Evolutionary conservation across 1,140 invertebrate species (phyloP).

Genomic region (Sipha flava): DNA sequence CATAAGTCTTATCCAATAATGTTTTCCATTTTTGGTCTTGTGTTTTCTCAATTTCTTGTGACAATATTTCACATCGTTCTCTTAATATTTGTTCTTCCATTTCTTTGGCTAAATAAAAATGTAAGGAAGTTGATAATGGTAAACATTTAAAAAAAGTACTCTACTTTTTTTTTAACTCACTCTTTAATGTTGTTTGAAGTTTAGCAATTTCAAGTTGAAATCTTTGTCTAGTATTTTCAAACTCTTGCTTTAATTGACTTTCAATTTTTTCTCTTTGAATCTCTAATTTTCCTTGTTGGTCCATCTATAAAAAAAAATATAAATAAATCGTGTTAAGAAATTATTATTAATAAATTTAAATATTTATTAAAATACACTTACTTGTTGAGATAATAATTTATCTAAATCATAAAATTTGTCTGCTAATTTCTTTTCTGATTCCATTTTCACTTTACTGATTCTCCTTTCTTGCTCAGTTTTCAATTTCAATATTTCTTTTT

Average conservation of each 20-base stretch:
- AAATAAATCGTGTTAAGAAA: background rate
- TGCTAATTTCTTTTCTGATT: slow-evolving; percentile 22
- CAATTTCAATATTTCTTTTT: slow-evolving; percentile 18
- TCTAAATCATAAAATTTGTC: slow-evolving; percentile 18
- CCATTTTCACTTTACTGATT: slow-evolving; percentile 23
- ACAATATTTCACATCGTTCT: slow-evolving; percentile 37
- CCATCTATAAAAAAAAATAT: slow-evolving; percentile 27
- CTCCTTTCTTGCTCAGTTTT: slow-evolving; percentile 27
- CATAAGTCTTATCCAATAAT: slow-evolving; percentile 37
- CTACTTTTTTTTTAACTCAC: slow-evolving; percentile 21
- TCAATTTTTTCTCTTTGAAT: slow-evolving; percentile 37
- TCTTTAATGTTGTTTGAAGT: slow-evolving; percentile 37
- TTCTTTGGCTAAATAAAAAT: slow-evolving; percentile 35
- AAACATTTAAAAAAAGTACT: background rate
- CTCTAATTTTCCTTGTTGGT: slow-evolving; percentile 37
- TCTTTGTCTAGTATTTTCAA: slow-evolving; percentile 37
- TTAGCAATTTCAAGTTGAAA: slow-evolving; percentile 37
- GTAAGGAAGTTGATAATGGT: background rate
- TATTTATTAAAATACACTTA: background rate
- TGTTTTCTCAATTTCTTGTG: slow-evolving; percentile 34
- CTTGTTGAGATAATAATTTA: slow-evolving; percentile 25
- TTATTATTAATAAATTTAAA: background rate
- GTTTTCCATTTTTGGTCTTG: slow-evolving; percentile 33
- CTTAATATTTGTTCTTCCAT: slow-evolving; percentile 37
- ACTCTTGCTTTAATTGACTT: slow-evolving; percentile 38